Percentiles rank a stretch among this genome's conserved stretches.
Evolutionary conservation across 2,888 invertebrate species (phyloP).

Genomic region (Chromoteleia sp.): DNA sequence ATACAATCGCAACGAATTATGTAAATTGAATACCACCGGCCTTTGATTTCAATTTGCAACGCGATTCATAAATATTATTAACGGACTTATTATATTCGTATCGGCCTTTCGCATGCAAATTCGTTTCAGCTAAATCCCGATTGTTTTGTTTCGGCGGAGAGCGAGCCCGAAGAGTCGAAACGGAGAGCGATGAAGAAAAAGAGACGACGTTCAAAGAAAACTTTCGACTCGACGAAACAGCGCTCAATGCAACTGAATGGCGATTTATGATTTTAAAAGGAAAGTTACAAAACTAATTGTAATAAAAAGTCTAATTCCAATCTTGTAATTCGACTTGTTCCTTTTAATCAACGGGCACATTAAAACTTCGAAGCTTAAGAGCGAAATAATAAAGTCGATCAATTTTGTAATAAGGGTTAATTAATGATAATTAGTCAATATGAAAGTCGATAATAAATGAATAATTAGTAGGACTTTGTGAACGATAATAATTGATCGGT

Average conservation of each 20-base stretch:
- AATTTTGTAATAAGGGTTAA: not conserved
- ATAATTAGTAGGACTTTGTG: no score
- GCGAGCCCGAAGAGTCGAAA: not conserved
- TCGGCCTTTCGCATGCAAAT: conserved; percentile 28
- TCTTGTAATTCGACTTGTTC: conserved; percentile 29
- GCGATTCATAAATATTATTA: conserved; percentile 9
- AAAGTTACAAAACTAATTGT: conserved; percentile 52
- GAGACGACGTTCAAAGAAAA: not conserved
- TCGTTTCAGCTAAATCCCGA: conserved; percentile 8
- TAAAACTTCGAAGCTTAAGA: conserved; percentile 5
- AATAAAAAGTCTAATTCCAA: conserved; percentile 43
- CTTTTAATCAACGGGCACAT: conserved; percentile 17
- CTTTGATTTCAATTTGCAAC: conserved; percentile 21
- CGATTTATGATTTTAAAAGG: conserved; percentile 52
- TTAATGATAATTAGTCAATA: not conserved
- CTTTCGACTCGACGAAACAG: conserved; percentile 30
- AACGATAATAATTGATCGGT: no score
- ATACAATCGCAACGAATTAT: conserved; percentile 15
- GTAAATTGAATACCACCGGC: conserved; percentile 13
- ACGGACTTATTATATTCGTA: conserved; percentile 1
- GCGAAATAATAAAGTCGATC: not conserved
- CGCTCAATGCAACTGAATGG: conserved; percentile 22
- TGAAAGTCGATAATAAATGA: not conserved
- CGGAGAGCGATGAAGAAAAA: conserved; percentile 4
- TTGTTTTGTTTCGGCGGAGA: conserved; percentile 22